phyloP scores from a whole-genome alignment of 2,113 vertebrate species.

The Candoia aspera region DNA sequence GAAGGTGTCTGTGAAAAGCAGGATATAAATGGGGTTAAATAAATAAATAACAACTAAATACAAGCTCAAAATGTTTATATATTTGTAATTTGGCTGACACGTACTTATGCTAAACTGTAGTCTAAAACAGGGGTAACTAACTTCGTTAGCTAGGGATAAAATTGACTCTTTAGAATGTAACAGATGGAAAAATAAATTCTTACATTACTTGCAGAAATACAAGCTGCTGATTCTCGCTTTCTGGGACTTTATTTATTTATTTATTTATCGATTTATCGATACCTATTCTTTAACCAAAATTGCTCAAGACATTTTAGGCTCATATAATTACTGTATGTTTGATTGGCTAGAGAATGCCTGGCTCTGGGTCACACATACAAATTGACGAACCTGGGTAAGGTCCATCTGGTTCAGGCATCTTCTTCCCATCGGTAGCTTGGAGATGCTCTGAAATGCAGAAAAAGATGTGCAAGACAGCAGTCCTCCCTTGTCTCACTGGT shows the following conservation, averaged over 20 bases:
- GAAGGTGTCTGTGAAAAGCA: too few relatives aligned
- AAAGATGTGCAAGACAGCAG: neutral
- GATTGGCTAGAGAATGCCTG: too few relatives aligned
- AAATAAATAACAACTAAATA: neutral
- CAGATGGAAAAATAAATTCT: constrained; percentile 6
- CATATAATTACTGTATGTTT: neutral
- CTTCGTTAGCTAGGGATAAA: neutral
- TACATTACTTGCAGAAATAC: neutral
- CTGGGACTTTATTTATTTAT: neutral
- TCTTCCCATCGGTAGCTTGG: neutral
- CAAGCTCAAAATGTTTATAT: constrained; percentile 43
- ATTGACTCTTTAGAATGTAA: neutral
- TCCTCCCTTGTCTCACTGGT: neutral
- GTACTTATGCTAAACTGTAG: neutral
- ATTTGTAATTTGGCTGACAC: constrained; percentile 52
- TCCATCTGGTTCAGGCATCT: neutral
- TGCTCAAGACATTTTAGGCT: neutral
- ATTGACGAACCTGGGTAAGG: neutral
- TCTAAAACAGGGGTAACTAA: neutral
- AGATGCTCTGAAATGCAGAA: neutral
- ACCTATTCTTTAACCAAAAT: neutral
- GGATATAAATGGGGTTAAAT: too few relatives aligned
- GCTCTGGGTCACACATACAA: neutral
- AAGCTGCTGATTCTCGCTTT: neutral
- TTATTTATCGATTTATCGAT: too few relatives aligned